phyloP scores from a whole-genome alignment of 2,113 vertebrate species.

The Festucalex cinctus region DNA sequence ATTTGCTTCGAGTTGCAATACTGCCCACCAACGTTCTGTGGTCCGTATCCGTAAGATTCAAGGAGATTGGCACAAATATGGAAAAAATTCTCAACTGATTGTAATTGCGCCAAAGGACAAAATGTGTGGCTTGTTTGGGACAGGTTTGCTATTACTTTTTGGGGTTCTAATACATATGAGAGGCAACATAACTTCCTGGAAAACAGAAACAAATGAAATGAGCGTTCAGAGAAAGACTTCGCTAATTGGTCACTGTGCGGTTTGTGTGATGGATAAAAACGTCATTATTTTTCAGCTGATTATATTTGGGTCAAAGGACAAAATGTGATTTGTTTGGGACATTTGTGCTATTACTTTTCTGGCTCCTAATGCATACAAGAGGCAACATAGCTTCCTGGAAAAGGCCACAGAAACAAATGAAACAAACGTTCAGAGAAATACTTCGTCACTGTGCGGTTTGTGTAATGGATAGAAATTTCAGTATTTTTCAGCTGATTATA shows the following conservation, averaged over 20 bases:
- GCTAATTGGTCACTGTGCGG: too few relatives aligned
- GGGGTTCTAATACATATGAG: background rate
- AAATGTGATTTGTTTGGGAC: background rate
- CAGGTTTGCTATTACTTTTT: background rate
- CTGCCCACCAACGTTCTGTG: background rate
- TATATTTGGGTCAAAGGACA: too few relatives aligned
- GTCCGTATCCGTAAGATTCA: background rate
- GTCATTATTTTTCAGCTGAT: background rate
- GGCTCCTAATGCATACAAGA: background rate
- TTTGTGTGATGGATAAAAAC: background rate
- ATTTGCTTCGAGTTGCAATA: too few relatives aligned
- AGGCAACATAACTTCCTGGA: background rate
- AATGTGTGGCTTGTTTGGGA: background rate
- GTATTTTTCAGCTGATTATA: too few relatives aligned
- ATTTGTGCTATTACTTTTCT: background rate
- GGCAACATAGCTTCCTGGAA: background rate
- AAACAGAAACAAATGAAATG: background rate
- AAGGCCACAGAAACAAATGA: background rate
- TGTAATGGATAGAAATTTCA: background rate
- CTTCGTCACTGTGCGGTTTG: too few relatives aligned
- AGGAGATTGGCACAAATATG: background rate
- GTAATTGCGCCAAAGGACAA: background rate
- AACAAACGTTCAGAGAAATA: too few relatives aligned
- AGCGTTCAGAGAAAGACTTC: too few relatives aligned
- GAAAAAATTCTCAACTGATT: slow-evolving; percentile 1